phyloP scores from a whole-genome alignment of 2,888 invertebrate species.

The Ligdia adustata region DNA sequence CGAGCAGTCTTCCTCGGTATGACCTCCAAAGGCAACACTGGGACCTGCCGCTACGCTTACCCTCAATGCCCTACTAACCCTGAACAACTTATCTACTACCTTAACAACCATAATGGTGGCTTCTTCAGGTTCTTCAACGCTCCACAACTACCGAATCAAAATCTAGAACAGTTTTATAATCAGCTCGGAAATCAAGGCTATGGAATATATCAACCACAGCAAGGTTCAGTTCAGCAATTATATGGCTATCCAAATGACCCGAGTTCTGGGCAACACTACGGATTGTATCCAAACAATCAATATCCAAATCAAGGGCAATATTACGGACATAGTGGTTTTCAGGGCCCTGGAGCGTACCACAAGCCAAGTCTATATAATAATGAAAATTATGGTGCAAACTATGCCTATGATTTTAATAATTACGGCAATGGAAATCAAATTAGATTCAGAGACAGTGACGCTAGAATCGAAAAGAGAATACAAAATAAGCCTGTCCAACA shows the following conservation, averaged over 20 bases:
- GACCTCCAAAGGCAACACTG: conserved; percentile 84
- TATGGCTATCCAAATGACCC: conserved; percentile 32
- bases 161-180: conserved; percentile 68
- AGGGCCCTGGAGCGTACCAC: neutral
- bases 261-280: conserved; percentile 27
- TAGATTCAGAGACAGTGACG: conserved; percentile 38
- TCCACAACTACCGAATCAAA: conserved; percentile 49
- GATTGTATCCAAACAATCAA: conserved; percentile 21
- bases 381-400: conserved; percentile 46
- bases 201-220: conserved; percentile 28
- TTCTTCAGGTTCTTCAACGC: conserved; percentile 90
- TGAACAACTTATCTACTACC: conserved; percentile 88
- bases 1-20: conserved; percentile 90
- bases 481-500: conserved; percentile 57
- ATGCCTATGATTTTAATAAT: conserved; percentile 46
- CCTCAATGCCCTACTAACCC: conserved; percentile 89
- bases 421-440: conserved; percentile 37
- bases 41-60: conserved; percentile 86
- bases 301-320: conserved; percentile 21
- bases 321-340: neutral
- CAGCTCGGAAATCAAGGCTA: conserved; percentile 45
- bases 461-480: conserved; percentile 59
- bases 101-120: conserved; percentile 94
- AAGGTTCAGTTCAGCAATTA: conserved; percentile 21
- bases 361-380: conserved; percentile 29